phyloP scores from a whole-genome alignment of 2,113 vertebrate genomes.

The Brachirus orientalis region DNA sequence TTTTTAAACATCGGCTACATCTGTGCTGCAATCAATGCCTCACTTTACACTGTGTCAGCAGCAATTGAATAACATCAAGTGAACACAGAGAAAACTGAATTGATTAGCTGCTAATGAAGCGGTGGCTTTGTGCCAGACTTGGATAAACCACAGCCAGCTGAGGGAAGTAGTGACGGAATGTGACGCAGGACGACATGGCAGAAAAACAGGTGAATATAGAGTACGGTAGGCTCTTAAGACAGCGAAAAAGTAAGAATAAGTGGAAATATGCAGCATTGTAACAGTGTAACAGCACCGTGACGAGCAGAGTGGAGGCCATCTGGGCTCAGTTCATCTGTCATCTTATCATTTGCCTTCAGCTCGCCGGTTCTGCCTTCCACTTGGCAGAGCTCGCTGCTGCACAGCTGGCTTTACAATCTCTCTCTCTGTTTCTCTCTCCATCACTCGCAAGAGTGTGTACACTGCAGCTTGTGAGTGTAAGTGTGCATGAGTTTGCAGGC shows the following conservation, averaged over 20 bases:
- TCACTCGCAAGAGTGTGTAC: constrained; percentile 12
- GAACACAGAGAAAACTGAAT: constrained; percentile 33
- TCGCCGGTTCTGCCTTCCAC: constrained; percentile 53
- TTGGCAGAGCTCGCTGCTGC: constrained; percentile 63
- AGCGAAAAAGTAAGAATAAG: constrained; percentile 1
- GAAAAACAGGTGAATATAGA: constrained; percentile 42
- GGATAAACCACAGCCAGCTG: constrained; percentile 7
- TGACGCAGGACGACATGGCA: constrained; percentile 6
- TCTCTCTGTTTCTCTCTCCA: constrained; percentile 37
- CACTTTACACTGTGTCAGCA: constrained; percentile 24
- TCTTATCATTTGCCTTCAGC: constrained; percentile 67
- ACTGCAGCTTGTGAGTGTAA: constrained; percentile 4
- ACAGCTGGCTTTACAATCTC: constrained; percentile 67
- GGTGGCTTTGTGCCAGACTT: constrained; percentile 38
- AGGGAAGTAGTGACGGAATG: constrained; percentile 1
- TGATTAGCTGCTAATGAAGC: constrained; percentile 26
- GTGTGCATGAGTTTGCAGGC: not conserved
- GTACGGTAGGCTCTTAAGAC: constrained; percentile 24
- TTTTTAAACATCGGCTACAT: constrained; percentile 10
- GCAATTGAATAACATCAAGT: constrained; percentile 28
- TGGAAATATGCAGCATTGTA: constrained; percentile 32
- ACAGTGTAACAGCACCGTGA: constrained; percentile 22
- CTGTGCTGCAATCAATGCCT: not conserved
- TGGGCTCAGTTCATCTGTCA: constrained; percentile 70
- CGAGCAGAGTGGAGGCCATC: constrained; percentile 65